These are phyloP conservation scores for Fabriciana adippe DNA, from an alignment of 2,888 invertebrate species.

Conservation along the genomic window DNA sequence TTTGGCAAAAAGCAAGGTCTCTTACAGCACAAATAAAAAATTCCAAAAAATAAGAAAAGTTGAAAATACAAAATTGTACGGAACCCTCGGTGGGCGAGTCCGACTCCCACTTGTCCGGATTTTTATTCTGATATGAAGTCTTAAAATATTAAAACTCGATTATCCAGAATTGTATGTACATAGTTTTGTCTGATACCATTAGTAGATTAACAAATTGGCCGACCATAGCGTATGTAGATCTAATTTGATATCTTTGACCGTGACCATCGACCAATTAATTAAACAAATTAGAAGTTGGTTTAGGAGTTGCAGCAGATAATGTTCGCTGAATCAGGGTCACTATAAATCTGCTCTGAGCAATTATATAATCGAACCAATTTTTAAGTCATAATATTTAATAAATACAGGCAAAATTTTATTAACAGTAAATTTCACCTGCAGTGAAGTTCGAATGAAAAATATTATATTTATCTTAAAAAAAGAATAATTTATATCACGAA, in stretches of 20 bases:
- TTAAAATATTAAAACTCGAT: neutral
- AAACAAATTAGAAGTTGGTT: constrained; percentile 1
- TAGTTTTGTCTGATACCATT: neutral
- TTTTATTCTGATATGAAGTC: neutral
- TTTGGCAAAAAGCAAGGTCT: too few species aligned
- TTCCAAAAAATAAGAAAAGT: too few species aligned
- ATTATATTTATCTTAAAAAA: too few species aligned
- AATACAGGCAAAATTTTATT: too few species aligned
- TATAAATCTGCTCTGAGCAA: neutral
- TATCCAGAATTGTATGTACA: neutral
- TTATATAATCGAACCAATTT: neutral
- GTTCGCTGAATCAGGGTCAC: neutral
- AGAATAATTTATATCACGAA: too few species aligned
- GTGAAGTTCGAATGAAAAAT: too few species aligned
- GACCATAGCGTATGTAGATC: neutral
- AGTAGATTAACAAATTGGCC: neutral
- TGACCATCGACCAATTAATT: neutral
- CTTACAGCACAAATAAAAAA: too few species aligned
- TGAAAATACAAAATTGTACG: too few species aligned
- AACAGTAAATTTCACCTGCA: too few species aligned
- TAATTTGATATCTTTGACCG: neutral
- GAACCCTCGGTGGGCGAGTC: too few species aligned
- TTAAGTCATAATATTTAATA: too few species aligned
- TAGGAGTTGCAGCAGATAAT: neutral
- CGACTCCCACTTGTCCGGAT: too few species aligned